Conservation (phyloP, 2,113 vertebrate genomes). For the Hyaena hyaena region DNA sequence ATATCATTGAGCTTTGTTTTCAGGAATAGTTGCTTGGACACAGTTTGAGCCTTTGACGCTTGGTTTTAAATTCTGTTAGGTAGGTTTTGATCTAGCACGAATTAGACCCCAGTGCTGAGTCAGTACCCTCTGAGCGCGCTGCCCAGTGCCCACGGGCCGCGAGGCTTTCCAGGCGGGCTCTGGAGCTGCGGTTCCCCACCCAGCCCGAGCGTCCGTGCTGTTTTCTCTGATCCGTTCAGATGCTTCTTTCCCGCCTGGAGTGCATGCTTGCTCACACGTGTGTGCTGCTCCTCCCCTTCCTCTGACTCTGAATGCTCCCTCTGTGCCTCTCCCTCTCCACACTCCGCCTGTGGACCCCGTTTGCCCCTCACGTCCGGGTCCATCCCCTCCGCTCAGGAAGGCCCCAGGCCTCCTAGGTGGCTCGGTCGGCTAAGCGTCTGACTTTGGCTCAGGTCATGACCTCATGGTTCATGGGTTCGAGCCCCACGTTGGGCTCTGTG, state of each 20-base stretch:
- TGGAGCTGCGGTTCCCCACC: accelerated
- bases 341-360: not conserved
- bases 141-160: accelerated
- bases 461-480: too few relatives aligned
- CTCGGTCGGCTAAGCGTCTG: too few relatives aligned
- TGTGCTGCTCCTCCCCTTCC: accelerated
- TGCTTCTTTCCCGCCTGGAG: accelerated
- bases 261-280: accelerated
- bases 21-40: not conserved
- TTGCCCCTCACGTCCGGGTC: not conserved
- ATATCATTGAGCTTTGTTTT: not conserved
- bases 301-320: accelerated
- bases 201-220: accelerated
- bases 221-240: accelerated
- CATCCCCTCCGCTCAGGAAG: not conserved
- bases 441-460: too few relatives aligned
- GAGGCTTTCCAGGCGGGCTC: accelerated
- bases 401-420: too few relatives aligned
- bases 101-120: too few relatives aligned
- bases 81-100: too few relatives aligned
- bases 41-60: not conserved
- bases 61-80: not conserved
- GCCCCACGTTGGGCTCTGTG: too few relatives aligned
- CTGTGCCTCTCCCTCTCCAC: accelerated
- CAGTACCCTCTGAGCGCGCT: accelerated